These are phyloP conservation scores for Notospermus geniculatus DNA, from an alignment of 1,140 invertebrate genomes.

Conservation along the genomic window DNA sequence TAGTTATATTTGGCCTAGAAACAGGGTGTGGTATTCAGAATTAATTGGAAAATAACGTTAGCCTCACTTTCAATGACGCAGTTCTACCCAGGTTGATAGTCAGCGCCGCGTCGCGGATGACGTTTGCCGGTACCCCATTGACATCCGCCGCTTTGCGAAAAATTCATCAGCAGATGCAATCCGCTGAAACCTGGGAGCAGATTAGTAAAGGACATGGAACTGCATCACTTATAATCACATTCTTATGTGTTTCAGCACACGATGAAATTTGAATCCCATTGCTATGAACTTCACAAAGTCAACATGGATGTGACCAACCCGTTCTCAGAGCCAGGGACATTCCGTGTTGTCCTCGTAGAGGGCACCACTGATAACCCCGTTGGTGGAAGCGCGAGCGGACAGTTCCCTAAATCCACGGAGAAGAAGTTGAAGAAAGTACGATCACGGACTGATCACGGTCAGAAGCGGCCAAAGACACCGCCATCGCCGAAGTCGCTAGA, in stretches of 20 bases:
- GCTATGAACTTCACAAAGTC: conserved; percentile 50
- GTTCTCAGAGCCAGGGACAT: conserved; percentile 45
- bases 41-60: too few species aligned
- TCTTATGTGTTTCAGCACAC: conserved; percentile 30
- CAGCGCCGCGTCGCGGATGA: too few species aligned
- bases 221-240: too few species aligned
- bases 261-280: conserved; percentile 45
- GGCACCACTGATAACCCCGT: conserved; percentile 29
- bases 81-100: too few species aligned
- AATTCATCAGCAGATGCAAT: too few species aligned
- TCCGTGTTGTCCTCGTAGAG: conserved; percentile 47
- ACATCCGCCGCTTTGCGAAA: too few species aligned
- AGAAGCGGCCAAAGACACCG: conserved; percentile 15
- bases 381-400: conserved; percentile 24
- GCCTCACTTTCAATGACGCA: too few species aligned
- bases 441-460: conserved; percentile 38
- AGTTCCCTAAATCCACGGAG: conserved; percentile 30
- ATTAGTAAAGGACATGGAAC: too few species aligned
- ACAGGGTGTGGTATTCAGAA: too few species aligned
- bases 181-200: too few species aligned
- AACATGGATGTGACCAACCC: conserved; percentile 47
- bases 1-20: too few species aligned
- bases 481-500: not conserved
- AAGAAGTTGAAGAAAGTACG: conserved; percentile 32
- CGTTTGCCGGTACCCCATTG: too few species aligned